Percentiles rank a stretch among this genome's conserved stretches.
phyloP scores from a whole-genome alignment of 2,797 vertebrate genomes.

The Semotilus atromaculatus region DNA sequence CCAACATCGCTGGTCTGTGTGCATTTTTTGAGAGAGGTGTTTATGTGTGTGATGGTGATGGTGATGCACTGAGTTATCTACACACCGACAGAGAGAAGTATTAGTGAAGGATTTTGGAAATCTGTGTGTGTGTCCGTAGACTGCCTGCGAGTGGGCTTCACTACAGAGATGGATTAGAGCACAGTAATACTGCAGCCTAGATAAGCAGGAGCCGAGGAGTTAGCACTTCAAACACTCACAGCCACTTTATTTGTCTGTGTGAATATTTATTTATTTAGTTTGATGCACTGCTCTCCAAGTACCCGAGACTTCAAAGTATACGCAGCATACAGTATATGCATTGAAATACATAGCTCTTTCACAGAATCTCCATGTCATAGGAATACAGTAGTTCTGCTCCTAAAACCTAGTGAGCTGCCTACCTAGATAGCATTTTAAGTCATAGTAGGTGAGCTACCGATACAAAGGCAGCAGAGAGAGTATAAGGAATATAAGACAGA shows the following conservation, averaged over 20 bases:
- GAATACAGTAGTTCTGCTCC: slow-evolving; percentile 6
- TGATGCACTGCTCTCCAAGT: slow-evolving; percentile 41
- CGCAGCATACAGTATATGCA: slow-evolving; percentile 9
- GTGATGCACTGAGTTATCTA: slow-evolving; percentile 43
- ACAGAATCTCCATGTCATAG: neutral
- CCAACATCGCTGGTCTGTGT: neutral
- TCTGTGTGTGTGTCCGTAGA: slow-evolving; percentile 36
- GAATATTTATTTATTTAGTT: slow-evolving; percentile 49
- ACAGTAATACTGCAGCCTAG: slow-evolving; percentile 58
- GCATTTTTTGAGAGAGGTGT: slow-evolving; percentile 24
- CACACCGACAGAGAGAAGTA: slow-evolving; percentile 30
- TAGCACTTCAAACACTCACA: slow-evolving; percentile 63
- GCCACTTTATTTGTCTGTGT: slow-evolving; percentile 58
- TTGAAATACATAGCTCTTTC: slow-evolving; percentile 33
- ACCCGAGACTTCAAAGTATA: slow-evolving; percentile 30
- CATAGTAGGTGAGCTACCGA: neutral
- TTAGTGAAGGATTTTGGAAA: slow-evolving; percentile 44
- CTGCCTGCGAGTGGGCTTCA: slow-evolving; percentile 50
- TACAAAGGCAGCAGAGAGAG: neutral
- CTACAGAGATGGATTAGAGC: slow-evolving; percentile 64
- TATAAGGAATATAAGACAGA: neutral
- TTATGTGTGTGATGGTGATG: slow-evolving; percentile 29
- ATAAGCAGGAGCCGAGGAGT: slow-evolving; percentile 61
- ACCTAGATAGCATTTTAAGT: neutral
- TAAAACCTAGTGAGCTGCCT: neutral